These are phyloP conservation scores for Epizoanthus stellaris DNA, from an alignment of 92 coral and sea anemone genomes.

Conservation along the genomic window DNA sequence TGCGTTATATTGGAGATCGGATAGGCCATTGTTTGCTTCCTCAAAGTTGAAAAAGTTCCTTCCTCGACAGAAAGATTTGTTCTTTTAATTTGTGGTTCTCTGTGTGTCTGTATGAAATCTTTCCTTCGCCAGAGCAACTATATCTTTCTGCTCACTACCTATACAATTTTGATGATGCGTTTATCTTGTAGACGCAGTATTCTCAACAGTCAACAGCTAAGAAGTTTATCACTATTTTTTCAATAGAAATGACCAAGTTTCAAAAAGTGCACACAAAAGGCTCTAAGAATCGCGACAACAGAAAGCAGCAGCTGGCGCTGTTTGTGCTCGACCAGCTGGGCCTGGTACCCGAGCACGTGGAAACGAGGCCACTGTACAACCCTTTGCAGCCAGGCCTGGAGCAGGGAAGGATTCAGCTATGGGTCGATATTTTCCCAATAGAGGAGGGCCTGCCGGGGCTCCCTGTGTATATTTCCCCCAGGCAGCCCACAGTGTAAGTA, in stretches of 20 bases:
- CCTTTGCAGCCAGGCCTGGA: slow-evolving; percentile 87
- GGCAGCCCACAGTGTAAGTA: slow-evolving; percentile 85
- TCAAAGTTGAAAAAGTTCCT: too few relatives aligned
- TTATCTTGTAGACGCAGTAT: too few relatives aligned
- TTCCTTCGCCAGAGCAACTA: too few relatives aligned
- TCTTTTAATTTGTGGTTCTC: too few relatives aligned
- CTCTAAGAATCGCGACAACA: slow-evolving; percentile 46
- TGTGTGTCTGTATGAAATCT: too few relatives aligned
- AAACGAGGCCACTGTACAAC: slow-evolving; percentile 83
- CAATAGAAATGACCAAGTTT: slow-evolving; percentile 63
- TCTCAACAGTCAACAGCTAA: too few relatives aligned
- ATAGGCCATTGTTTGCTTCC: too few relatives aligned
- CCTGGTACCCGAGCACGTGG: slow-evolving; percentile 92
- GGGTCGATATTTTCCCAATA: slow-evolving; percentile 93
- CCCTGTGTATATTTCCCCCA: slow-evolving; percentile 83
- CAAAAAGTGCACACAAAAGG: slow-evolving; percentile 54
- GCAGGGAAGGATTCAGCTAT: slow-evolving; percentile 82
- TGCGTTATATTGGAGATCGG: too few relatives aligned
- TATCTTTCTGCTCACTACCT: too few relatives aligned
- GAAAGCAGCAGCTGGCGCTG: slow-evolving; percentile 75
- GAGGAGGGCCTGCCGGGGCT: slow-evolving; percentile 71
- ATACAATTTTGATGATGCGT: too few relatives aligned
- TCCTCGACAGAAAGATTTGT: too few relatives aligned
- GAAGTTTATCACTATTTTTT: background rate
- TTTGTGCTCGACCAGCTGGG: slow-evolving; percentile 73